These are phyloP conservation scores for Miniopterus natalensis DNA, from an alignment of 2,113 vertebrate species.

Conservation along the genomic window DNA sequence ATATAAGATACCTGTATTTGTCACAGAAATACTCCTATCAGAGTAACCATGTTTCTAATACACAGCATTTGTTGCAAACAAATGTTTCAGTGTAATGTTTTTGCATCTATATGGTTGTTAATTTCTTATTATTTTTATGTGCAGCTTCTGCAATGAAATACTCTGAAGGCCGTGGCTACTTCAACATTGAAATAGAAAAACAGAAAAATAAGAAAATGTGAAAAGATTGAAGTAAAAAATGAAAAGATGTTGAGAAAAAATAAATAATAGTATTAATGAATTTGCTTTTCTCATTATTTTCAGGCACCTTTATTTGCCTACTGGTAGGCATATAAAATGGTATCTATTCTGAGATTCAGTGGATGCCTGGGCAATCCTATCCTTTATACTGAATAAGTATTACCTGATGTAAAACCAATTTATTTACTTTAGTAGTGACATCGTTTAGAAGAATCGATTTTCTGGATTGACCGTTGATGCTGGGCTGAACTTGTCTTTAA, in stretches of 20 bases:
- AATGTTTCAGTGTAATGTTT: slow-evolving; percentile 45
- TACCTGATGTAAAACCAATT: not conserved
- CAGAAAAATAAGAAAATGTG: not conserved
- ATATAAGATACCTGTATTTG: not conserved
- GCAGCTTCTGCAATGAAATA: slow-evolving; percentile 25
- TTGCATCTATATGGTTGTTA: slow-evolving; percentile 52
- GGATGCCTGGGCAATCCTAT: not conserved
- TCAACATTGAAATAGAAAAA: not conserved
- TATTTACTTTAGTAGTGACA: too few species aligned
- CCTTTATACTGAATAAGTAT: not conserved
- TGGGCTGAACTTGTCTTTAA: not conserved
- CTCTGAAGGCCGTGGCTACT: not conserved
- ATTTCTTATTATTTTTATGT: slow-evolving; percentile 57
- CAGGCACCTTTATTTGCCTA: not conserved
- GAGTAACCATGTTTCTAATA: not conserved
- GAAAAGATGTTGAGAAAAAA: not conserved
- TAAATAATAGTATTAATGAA: not conserved
- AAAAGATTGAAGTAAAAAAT: not conserved
- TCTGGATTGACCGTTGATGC: not conserved
- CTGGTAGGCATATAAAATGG: not conserved
- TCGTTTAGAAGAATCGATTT: not conserved
- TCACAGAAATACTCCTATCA: not conserved
- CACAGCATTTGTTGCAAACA: not conserved
- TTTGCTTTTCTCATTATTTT: not conserved
- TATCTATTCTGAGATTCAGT: not conserved